Conservation (phyloP, 1,140 invertebrate species). For the Wasmannia auropunctata region DNA sequence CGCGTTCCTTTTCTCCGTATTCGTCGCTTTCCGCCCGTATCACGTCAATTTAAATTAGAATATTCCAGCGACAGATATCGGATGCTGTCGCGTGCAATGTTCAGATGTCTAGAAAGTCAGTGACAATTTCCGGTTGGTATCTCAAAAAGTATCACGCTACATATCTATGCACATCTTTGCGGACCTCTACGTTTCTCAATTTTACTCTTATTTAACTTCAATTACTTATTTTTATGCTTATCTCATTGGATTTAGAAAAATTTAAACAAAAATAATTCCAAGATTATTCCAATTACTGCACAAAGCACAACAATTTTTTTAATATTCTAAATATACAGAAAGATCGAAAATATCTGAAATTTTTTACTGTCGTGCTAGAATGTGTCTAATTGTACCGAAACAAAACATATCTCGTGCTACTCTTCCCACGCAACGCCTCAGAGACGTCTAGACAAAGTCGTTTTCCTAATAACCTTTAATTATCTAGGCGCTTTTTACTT, state of each 20-base stretch:
- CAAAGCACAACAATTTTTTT: neutral
- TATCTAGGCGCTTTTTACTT: constrained; percentile 47
- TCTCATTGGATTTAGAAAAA: neutral
- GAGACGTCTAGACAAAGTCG: constrained; percentile 49
- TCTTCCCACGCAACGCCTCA: constrained; percentile 72
- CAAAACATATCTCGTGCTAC: constrained; percentile 51
- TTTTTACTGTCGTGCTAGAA: neutral
- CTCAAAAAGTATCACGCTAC: neutral
- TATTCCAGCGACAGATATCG: constrained; percentile 7
- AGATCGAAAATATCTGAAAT: neutral
- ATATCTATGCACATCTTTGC: neutral
- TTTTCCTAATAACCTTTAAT: constrained; percentile 66
- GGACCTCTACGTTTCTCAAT: neutral
- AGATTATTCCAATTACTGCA: neutral
- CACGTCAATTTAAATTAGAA: constrained; percentile 60
- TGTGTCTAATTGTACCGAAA: constrained; percentile 59
- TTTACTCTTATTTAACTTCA: neutral
- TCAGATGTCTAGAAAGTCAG: constrained; percentile 14
- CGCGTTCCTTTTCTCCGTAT: constrained; percentile 2
- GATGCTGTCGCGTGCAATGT: constrained; percentile 37
- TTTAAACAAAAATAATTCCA: neutral
- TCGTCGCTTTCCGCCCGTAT: constrained; percentile 53
- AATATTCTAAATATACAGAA: neutral
- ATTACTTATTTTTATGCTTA: neutral
- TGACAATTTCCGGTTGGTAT: constrained; percentile 8